phyloP scores from a whole-genome alignment of 2,888 invertebrate genomes.

The Epinotia demarniana region DNA sequence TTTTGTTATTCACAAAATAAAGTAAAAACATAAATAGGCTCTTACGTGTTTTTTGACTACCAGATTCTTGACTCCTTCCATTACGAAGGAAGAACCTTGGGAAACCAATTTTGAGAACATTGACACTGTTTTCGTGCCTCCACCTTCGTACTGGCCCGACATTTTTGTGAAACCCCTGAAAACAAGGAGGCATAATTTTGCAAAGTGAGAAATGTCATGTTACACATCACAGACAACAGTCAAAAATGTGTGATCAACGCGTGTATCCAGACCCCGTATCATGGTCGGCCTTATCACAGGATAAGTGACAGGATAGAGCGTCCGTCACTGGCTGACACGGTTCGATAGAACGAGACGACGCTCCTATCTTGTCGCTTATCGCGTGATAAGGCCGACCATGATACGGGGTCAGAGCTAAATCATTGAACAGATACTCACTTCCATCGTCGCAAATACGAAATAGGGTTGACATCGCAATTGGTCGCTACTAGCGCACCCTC shows the following conservation, averaged over 20 bases:
- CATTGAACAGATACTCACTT: constrained; percentile 86
- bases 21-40: constrained; percentile 65
- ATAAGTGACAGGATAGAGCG: too few relatives aligned
- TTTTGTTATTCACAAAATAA: neutral
- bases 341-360: too few relatives aligned
- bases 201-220: too few relatives aligned
- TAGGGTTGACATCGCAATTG: constrained; percentile 93
- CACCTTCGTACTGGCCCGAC: constrained; percentile 94
- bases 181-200: constrained; percentile 44
- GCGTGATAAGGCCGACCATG: too few relatives aligned
- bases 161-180: constrained; percentile 91
- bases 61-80: constrained; percentile 99
- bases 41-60: constrained; percentile 98
- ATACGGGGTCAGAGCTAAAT: too few relatives aligned
- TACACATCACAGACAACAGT: too few relatives aligned
- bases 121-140: constrained; percentile 97
- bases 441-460: constrained; percentile 97
- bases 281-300: too few relatives aligned
- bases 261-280: too few relatives aligned
- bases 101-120: constrained; percentile 99
- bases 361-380: too few relatives aligned
- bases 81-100: constrained; percentile 98
- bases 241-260: too few relatives aligned
- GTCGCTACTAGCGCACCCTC: constrained; percentile 90
- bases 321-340: too few relatives aligned